These are phyloP conservation scores for Olivierus martensii DNA, from an alignment of 1,140 invertebrate species.

Conservation along the genomic window DNA sequence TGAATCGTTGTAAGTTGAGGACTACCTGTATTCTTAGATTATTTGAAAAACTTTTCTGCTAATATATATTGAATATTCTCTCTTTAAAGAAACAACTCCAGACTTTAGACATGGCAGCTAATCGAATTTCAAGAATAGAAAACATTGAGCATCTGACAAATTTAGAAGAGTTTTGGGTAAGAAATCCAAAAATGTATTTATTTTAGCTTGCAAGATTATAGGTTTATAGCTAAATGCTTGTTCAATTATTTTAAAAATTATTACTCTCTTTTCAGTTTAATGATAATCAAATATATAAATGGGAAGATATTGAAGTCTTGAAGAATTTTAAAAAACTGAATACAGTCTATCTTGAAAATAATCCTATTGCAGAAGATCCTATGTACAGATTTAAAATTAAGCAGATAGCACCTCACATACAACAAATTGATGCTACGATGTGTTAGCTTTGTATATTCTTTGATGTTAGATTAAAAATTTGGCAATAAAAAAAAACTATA, in stretches of 20 bases:
- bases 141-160: slow-evolving; percentile 58
- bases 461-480: too few species aligned
- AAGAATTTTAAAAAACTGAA: slow-evolving; percentile 54
- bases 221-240: too few species aligned
- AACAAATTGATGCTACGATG: slow-evolving; percentile 84
- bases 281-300: slow-evolving; percentile 75
- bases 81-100: slow-evolving; percentile 45
- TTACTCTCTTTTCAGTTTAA: slow-evolving; percentile 56
- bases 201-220: slow-evolving; percentile 6
- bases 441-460: too few species aligned
- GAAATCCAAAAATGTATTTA: slow-evolving; percentile 21
- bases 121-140: slow-evolving; percentile 66
- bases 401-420: slow-evolving; percentile 64
- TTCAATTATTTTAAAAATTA: too few species aligned
- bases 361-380: slow-evolving; percentile 69
- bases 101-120: slow-evolving; percentile 81
- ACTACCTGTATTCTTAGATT: too few species aligned
- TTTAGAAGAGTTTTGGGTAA: slow-evolving; percentile 90
- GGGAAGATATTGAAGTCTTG: slow-evolving; percentile 67
- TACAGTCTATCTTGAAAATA: slow-evolving; percentile 88
- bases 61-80: too few species aligned
- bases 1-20: too few species aligned
- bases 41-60: too few species aligned
- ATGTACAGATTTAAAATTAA: slow-evolving; percentile 87
- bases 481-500: too few species aligned